These are phyloP conservation scores for Champsocephalus gunnari DNA, from an alignment of 2,797 vertebrate species.

Conservation along the genomic window DNA sequence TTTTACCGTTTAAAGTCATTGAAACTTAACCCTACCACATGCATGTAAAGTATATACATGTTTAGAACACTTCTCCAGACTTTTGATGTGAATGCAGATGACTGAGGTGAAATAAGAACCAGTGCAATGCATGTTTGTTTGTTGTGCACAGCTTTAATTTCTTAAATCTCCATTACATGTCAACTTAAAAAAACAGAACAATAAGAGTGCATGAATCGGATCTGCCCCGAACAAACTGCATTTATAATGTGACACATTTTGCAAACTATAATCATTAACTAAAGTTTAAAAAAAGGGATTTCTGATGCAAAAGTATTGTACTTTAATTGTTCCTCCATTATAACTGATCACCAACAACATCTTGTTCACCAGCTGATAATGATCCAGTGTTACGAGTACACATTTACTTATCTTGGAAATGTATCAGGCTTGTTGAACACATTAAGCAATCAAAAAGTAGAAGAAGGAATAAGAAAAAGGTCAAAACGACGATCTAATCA, in stretches of 20 bases:
- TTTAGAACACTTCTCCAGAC: slow-evolving; percentile 25
- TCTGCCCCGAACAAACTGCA: slow-evolving; percentile 7
- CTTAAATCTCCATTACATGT: slow-evolving; percentile 72
- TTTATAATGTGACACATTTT: slow-evolving; percentile 1
- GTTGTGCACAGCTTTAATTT: slow-evolving; percentile 82
- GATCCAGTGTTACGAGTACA: slow-evolving; percentile 85
- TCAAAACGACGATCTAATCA: slow-evolving; percentile 83
- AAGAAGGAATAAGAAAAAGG: slow-evolving; percentile 78
- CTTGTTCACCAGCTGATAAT: slow-evolving; percentile 52
- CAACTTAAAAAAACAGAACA: slow-evolving; percentile 58
- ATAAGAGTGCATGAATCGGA: slow-evolving; percentile 36
- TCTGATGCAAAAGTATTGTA: slow-evolving; percentile 81
- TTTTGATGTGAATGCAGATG: slow-evolving; percentile 27
- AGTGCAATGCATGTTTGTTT: slow-evolving; percentile 47
- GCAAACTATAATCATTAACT: slow-evolving; percentile 24
- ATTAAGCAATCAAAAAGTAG: slow-evolving; percentile 82
- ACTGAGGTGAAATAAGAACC: slow-evolving; percentile 18
- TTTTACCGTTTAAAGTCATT: slow-evolving; percentile 57
- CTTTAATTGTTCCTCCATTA: slow-evolving; percentile 81
- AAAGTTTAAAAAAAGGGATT: slow-evolving; percentile 56
- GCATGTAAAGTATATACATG: slow-evolving; percentile 58
- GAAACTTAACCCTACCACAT: slow-evolving; percentile 44
- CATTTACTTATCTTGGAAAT: slow-evolving; percentile 41
- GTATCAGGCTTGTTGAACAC: slow-evolving; percentile 81
- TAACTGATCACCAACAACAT: slow-evolving; percentile 75